Evolutionary conservation across 2,113 vertebrate species (phyloP).

Genomic region (Probosciger aterrimus): DNA sequence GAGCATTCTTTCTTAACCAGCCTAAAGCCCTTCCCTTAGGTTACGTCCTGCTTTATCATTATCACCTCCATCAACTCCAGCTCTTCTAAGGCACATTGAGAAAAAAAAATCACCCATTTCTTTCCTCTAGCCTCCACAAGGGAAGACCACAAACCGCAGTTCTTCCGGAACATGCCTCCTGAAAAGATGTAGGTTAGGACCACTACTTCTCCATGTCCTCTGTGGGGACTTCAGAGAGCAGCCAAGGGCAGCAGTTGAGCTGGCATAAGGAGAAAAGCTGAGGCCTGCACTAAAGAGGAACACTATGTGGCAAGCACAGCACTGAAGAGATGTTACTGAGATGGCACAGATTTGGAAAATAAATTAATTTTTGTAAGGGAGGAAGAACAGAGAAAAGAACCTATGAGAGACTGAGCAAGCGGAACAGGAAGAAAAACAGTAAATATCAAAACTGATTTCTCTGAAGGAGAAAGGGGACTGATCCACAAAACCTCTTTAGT

Average conservation of each 20-base stretch:
- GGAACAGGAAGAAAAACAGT: not conserved
- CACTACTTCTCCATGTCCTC: not conserved
- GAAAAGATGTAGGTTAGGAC: not conserved
- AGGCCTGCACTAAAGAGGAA: not conserved
- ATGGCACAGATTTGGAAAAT: not conserved
- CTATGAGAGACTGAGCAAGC: not conserved
- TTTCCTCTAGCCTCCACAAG: not conserved
- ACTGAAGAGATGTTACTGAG: not conserved
- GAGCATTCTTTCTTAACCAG: not conserved
- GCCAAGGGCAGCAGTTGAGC: not conserved
- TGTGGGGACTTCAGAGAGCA: not conserved
- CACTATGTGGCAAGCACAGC: not conserved
- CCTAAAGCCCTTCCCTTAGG: not conserved
- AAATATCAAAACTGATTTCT: not conserved
- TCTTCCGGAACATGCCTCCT: not conserved
- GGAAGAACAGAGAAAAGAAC: not conserved
- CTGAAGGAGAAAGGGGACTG: not conserved
- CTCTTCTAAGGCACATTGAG: not conserved
- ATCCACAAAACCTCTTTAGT: not conserved
- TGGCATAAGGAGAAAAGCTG: not conserved
- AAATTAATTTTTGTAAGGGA: not conserved
- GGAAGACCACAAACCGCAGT: not conserved
- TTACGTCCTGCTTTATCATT: not conserved
- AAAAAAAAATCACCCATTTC: not conserved
- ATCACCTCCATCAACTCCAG: not conserved